phyloP scores from a whole-genome alignment of 2,888 invertebrate genomes.

The Didymodactylos carnosus region DNA sequence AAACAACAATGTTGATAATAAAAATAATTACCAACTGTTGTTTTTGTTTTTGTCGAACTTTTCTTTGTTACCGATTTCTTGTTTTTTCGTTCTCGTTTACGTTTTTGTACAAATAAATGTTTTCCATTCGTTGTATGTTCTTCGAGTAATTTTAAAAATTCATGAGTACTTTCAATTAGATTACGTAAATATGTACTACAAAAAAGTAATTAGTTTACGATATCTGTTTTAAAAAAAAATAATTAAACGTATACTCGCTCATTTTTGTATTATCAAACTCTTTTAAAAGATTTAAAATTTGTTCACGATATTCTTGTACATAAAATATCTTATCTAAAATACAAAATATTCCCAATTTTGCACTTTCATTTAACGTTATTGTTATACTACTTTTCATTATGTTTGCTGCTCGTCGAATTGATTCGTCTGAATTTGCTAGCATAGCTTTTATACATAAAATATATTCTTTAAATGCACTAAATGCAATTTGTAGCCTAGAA shows the following conservation, averaged over 20 bases:
- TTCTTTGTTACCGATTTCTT: constrained; percentile 37
- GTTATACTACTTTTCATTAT: constrained; percentile 52
- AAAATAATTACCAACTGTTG: constrained; percentile 19
- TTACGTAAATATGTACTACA: constrained; percentile 58
- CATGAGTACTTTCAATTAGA: constrained; percentile 65
- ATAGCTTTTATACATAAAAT: constrained; percentile 73
- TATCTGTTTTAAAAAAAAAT: neutral
- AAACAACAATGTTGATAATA: neutral
- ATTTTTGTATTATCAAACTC: constrained; percentile 65
- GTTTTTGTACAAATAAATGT: constrained; percentile 28
- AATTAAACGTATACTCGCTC: constrained; percentile 45
- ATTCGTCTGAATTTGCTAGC: constrained; percentile 59
- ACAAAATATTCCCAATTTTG: neutral
- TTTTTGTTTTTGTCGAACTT: constrained; percentile 27
- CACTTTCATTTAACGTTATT: neutral
- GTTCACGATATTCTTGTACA: constrained; percentile 75
- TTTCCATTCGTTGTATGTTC: constrained; percentile 35
- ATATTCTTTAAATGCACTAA: constrained; percentile 27
- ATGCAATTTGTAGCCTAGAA: neutral
- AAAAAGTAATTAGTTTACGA: neutral
- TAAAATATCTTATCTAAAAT: constrained; percentile 45
- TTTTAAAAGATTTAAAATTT: constrained; percentile 55
- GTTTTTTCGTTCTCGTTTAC: constrained; percentile 40
- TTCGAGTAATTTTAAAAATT: constrained; percentile 74
- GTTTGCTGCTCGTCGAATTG: constrained; percentile 56